Conservation (phyloP, 1,140 invertebrate genomes). For the Arion vulgaris region DNA sequence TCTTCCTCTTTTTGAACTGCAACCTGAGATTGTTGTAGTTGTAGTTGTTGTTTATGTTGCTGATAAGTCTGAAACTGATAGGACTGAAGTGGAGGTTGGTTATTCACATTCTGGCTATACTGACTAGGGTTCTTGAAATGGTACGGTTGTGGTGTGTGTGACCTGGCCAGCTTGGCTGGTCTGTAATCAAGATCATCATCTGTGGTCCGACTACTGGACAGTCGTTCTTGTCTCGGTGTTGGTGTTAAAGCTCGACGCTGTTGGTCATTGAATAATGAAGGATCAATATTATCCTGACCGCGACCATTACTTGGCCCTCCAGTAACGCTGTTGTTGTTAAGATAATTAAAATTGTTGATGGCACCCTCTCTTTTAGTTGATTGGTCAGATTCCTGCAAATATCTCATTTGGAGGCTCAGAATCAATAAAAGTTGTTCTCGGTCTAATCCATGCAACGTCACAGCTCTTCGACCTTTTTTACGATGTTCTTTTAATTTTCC, state of each 20-base stretch:
- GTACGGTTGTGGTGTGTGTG: conserved; percentile 61
- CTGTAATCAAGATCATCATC: conserved; percentile 31
- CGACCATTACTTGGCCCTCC: neutral
- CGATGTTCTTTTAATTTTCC: conserved; percentile 55
- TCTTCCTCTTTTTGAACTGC: neutral
- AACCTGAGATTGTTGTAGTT: neutral
- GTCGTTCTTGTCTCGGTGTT: conserved; percentile 39
- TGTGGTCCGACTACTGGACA: conserved; percentile 10
- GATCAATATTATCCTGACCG: neutral
- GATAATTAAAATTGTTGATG: conserved; percentile 20
- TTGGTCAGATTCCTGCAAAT: conserved; percentile 57
- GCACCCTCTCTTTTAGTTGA: conserved; percentile 41
- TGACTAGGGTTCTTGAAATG: conserved; percentile 19
- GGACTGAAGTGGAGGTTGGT: neutral
- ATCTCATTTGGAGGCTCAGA: conserved; percentile 63
- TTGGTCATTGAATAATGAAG: neutral
- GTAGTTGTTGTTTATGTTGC: conserved; percentile 22
- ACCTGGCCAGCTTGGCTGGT: conserved; percentile 51
- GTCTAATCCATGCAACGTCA: conserved; percentile 63
- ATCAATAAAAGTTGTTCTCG: conserved; percentile 63
- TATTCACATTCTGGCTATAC: neutral
- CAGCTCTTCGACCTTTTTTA: conserved; percentile 54
- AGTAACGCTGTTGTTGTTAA: neutral
- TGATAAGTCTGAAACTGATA: neutral
- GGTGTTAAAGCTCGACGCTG: conserved; percentile 40